A percentile compares a stretch with the other conserved stretches of the same genome.
Conservation (phyloP, 2,113 vertebrate genomes). For the Tenrec ecaudatus region DNA sequence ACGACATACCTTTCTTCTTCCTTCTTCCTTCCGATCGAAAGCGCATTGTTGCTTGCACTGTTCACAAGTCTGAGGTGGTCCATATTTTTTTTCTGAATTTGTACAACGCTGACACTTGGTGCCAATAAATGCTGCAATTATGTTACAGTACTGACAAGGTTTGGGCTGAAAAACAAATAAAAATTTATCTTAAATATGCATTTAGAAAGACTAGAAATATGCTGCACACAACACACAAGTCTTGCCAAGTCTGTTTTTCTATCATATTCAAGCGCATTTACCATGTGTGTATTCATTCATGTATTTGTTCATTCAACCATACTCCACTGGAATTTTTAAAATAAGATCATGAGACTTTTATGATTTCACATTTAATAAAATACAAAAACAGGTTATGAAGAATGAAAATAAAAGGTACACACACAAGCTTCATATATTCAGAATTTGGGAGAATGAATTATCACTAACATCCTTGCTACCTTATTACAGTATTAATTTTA, state of each 20-base stretch:
- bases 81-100: conserved; percentile 99
- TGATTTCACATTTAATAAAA: neutral
- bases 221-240: neutral
- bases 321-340: neutral
- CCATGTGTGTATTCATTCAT: neutral
- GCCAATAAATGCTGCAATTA: conserved; percentile 98
- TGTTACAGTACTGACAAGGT: conserved; percentile 99
- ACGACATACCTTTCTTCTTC: conserved; percentile 94
- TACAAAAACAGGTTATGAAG: too few species aligned
- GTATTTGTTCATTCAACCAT: neutral
- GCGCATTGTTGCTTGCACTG: conserved; percentile 99
- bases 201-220: conserved; percentile 41
- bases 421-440: neutral
- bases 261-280: neutral
- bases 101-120: conserved; percentile 99
- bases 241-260: too few species aligned
- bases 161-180: conserved; percentile 91
- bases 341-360: neutral
- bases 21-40: conserved; percentile 99
- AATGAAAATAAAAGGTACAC: neutral
- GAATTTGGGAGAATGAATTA: too few species aligned
- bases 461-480: too few species aligned
- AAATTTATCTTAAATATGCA: conserved; percentile 10
- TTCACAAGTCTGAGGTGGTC: conserved; percentile 96
- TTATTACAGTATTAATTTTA: neutral